phyloP scores from a whole-genome alignment of 23 tunicate genomes.

The Corella eumyota region DNA sequence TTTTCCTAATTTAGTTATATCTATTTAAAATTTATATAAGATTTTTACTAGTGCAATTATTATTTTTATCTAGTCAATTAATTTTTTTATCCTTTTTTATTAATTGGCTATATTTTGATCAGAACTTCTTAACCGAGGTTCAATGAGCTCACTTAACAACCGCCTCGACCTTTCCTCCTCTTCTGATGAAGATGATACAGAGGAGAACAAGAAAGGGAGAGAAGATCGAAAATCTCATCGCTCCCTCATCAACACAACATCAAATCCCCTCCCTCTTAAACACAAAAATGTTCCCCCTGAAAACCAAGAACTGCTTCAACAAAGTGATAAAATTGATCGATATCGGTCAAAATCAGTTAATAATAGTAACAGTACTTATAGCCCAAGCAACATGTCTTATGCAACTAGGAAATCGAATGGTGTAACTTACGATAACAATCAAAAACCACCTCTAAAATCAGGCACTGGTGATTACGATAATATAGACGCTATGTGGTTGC shows the following conservation, averaged over 20 bases:
- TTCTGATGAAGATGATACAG: conserved; percentile 1
- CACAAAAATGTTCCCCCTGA: not conserved
- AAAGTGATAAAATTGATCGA: not conserved
- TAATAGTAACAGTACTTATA: conserved; percentile 8
- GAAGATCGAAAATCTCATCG: not conserved
- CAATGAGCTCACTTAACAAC: conserved; percentile 28
- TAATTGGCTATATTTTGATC: too few relatives aligned
- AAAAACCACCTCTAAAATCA: not conserved
- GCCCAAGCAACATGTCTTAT: not conserved
- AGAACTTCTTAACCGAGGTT: too few relatives aligned
- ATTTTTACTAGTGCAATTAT: too few relatives aligned
- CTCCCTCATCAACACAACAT: not conserved
- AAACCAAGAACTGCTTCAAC: not conserved
- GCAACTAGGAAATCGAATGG: conserved; percentile 6
- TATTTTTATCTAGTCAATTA: too few relatives aligned
- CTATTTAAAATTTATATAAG: too few relatives aligned
- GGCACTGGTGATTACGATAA: conserved; percentile 22
- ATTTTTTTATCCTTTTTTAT: too few relatives aligned
- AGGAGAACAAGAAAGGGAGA: not conserved
- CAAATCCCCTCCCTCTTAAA: not conserved
- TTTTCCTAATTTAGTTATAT: too few relatives aligned
- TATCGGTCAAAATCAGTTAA: not conserved
- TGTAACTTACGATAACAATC: not conserved
- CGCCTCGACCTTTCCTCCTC: conserved; percentile 26
- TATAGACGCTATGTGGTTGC: conserved; percentile 13